Percentiles rank a stretch among this genome's conserved stretches.
phyloP scores from a whole-genome alignment of 2,888 invertebrate genomes.

The Leptogaster cylindrica region DNA sequence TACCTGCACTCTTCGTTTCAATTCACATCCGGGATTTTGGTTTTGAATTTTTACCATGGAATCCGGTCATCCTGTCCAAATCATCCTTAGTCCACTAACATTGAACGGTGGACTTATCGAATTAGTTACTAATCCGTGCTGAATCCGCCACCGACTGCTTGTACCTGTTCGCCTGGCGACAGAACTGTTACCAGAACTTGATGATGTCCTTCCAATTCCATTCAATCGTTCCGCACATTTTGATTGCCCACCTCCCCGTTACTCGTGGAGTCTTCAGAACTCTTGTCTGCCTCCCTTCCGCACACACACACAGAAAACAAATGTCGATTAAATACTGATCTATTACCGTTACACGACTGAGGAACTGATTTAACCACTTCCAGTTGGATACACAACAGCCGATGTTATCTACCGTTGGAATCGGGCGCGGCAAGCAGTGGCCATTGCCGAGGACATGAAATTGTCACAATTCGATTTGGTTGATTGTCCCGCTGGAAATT shows the following conservation, averaged over 20 bases:
- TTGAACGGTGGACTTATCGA: constrained; percentile 33
- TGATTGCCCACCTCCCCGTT: background rate
- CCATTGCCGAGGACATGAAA: constrained; percentile 81
- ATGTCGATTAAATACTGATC: constrained; percentile 33
- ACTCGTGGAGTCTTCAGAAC: too few relatives aligned
- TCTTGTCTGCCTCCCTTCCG: too few relatives aligned
- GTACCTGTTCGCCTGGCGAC: too few relatives aligned
- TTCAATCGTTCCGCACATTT: background rate
- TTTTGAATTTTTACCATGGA: background rate
- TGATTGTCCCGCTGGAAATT: constrained; percentile 74
- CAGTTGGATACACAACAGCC: constrained; percentile 76
- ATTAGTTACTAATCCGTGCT: constrained; percentile 36
- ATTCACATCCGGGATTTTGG: background rate
- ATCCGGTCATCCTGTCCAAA: background rate
- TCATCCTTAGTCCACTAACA: background rate
- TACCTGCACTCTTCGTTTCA: background rate
- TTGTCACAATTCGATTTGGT: constrained; percentile 84
- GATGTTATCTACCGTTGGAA: constrained; percentile 81
- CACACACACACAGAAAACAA: too few relatives aligned
- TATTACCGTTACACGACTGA: constrained; percentile 34
- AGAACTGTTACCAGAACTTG: too few relatives aligned
- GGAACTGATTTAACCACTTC: constrained; percentile 49
- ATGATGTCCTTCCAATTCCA: background rate
- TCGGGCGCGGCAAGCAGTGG: constrained; percentile 70
- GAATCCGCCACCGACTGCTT: too few relatives aligned